These are phyloP conservation scores for Adelphocoris suturalis DNA, from an alignment of 2,888 invertebrate species.

Conservation along the genomic window DNA sequence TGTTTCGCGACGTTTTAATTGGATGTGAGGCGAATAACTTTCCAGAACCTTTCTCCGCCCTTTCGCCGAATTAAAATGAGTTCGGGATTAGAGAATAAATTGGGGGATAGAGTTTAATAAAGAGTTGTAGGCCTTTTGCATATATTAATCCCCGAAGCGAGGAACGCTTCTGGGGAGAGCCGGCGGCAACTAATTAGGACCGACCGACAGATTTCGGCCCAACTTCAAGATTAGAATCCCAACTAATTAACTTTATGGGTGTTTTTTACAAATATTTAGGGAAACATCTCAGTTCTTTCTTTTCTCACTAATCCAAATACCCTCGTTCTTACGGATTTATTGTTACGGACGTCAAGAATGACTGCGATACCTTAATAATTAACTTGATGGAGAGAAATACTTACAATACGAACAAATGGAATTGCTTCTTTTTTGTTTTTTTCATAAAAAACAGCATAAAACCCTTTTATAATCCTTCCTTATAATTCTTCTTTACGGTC, in stretches of 20 bases:
- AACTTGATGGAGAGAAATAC: too few relatives aligned
- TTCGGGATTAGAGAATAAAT: conserved; percentile 56
- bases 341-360: too few relatives aligned
- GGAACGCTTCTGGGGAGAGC: conserved; percentile 1
- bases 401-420: too few relatives aligned
- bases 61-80: conserved; percentile 35
- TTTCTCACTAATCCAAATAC: background rate
- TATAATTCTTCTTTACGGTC: too few relatives aligned
- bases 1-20: conserved; percentile 42
- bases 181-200: conserved; percentile 43
- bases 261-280: conserved; percentile 20
- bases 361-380: too few relatives aligned
- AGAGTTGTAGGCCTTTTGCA: conserved; percentile 48
- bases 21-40: conserved; percentile 9
- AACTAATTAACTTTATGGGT: conserved; percentile 39
- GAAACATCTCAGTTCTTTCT: background rate
- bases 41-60: background rate
- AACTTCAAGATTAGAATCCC: conserved; percentile 45
- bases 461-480: too few relatives aligned
- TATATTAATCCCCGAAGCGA: conserved; percentile 19
- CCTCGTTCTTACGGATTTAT: background rate
- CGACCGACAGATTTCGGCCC: conserved; percentile 50
- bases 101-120: conserved; percentile 51
- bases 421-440: too few relatives aligned
- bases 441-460: too few relatives aligned